Percentiles rank a stretch among this genome's conserved stretches.
Evolutionary conservation across 1,140 invertebrate genomes (phyloP).

Genomic region (Leptestheria dahalacensis): DNA sequence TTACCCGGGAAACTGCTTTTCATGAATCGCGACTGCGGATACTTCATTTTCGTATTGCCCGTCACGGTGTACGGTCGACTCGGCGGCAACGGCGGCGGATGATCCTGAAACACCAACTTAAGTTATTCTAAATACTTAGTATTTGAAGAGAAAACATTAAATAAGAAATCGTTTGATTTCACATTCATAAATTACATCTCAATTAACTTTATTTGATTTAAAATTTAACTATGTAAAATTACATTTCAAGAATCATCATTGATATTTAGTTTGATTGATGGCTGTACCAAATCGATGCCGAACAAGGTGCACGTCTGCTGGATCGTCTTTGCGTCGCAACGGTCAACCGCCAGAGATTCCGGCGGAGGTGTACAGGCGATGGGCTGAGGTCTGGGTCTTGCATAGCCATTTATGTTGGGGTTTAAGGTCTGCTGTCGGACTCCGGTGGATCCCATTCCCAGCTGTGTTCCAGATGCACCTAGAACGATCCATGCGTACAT

Average conservation of each 20-base stretch:
- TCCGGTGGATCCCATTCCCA: too few relatives aligned
- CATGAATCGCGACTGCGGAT: constrained; percentile 80
- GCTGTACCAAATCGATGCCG: constrained; percentile 60
- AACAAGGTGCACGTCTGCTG: constrained; percentile 78
- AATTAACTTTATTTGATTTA: neutral
- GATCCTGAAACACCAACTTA: constrained; percentile 41
- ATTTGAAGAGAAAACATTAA: constrained; percentile 18
- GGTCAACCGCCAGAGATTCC: constrained; percentile 36
- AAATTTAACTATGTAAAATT: neutral
- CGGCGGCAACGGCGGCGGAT: constrained; percentile 75
- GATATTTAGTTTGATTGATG: neutral
- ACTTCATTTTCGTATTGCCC: constrained; percentile 79
- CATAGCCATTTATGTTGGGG: constrained; percentile 3
- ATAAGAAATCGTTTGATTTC: too few relatives aligned
- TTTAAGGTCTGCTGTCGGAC: too few relatives aligned
- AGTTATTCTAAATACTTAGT: neutral
- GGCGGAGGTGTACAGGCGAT: constrained; percentile 63
- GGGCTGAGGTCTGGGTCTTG: constrained; percentile 47
- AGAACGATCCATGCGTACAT: too few relatives aligned
- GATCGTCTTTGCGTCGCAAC: constrained; percentile 70
- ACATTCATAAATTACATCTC: too few relatives aligned
- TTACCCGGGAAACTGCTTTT: constrained; percentile 70
- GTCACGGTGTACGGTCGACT: constrained; percentile 75
- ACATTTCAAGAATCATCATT: neutral
- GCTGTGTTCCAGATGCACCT: too few relatives aligned